phyloP scores from a whole-genome alignment of 2,113 vertebrate species.

The Vulpes lagopus region DNA sequence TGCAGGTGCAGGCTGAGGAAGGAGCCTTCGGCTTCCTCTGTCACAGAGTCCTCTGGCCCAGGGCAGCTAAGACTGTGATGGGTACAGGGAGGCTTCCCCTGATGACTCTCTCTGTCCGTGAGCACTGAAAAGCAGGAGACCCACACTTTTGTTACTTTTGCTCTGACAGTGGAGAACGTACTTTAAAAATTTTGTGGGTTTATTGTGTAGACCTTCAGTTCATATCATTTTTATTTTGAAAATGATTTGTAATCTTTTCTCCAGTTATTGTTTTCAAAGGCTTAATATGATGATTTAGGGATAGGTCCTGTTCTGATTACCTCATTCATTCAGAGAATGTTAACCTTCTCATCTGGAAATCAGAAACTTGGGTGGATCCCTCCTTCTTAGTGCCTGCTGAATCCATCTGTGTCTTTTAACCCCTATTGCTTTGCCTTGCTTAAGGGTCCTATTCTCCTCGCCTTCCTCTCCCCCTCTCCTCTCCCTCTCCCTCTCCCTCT shows the following conservation, averaged over 20 bases:
- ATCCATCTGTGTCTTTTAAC: background rate
- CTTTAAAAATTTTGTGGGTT: background rate
- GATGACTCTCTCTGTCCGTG: background rate
- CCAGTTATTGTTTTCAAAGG: background rate
- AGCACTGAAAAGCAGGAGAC: background rate
- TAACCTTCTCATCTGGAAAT: background rate
- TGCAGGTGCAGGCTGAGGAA: background rate
- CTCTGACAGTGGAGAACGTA: background rate
- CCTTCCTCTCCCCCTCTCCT: too few relatives aligned
- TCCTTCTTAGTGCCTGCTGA: background rate
- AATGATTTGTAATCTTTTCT: background rate
- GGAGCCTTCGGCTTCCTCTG: background rate
- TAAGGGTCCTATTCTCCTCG: background rate
- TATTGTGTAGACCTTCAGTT: background rate
- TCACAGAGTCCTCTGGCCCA: background rate
- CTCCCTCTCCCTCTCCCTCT: background rate
- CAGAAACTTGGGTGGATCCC: background rate
- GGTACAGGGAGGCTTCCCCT: too few relatives aligned
- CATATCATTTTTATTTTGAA: background rate
- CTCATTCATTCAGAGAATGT: background rate
- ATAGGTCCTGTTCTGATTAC: background rate
- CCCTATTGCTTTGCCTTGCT: background rate
- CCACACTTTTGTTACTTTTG: background rate
- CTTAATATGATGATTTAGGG: background rate
- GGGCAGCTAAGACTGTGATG: fast-evolving